phyloP scores from a whole-genome alignment of 2,888 invertebrate genomes.

The Sesia bembeciformis region DNA sequence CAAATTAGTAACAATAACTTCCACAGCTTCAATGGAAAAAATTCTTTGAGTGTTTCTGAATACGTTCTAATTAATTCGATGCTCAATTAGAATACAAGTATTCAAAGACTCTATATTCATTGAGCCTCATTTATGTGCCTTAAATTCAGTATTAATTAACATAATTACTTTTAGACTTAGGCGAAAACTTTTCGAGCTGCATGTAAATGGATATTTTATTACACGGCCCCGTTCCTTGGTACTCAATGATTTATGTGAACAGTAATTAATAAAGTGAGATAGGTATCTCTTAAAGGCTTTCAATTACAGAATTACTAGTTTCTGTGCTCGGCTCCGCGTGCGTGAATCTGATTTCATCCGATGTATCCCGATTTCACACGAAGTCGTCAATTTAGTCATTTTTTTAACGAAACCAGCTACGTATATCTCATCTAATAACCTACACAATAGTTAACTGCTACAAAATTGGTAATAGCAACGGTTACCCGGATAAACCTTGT shows the following conservation, averaged over 20 bases:
- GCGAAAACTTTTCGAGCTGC: not conserved
- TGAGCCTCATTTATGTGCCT: not conserved
- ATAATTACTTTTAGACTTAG: not conserved
- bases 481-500: too few species aligned
- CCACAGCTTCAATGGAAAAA: not conserved
- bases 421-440: too few species aligned
- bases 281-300: too few species aligned
- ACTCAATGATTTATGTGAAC: not conserved
- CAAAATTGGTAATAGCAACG: too few species aligned
- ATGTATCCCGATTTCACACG: too few species aligned
- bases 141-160: not conserved
- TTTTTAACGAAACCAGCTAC: too few species aligned
- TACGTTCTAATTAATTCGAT: constrained; percentile 13
- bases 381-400: too few species aligned
- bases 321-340: too few species aligned
- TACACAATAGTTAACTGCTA: too few species aligned
- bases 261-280: too few species aligned
- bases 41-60: constrained; percentile 10
- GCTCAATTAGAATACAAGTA: not conserved
- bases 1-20: not conserved
- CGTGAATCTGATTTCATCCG: too few species aligned
- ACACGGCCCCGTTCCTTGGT: not conserved
- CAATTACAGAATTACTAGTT: too few species aligned
- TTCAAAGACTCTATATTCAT: not conserved
- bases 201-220: not conserved